These are phyloP conservation scores for Clarias platycephalus DNA, from an alignment of 2,797 vertebrate genomes.

Conservation along the genomic window DNA sequence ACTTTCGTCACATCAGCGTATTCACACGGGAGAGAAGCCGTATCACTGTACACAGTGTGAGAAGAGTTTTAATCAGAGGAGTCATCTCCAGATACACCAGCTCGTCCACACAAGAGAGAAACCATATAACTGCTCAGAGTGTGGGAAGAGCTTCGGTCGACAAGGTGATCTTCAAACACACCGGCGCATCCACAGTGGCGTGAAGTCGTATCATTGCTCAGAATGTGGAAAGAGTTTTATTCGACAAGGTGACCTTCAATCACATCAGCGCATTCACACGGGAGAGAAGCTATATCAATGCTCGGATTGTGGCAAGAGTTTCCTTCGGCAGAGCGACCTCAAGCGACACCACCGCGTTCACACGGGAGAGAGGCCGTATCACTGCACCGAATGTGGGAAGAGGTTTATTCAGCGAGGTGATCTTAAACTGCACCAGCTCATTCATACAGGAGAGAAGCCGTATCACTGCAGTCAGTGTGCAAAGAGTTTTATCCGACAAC, in stretches of 20 bases:
- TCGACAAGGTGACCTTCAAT: neutral
- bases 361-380: neutral
- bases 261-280: neutral
- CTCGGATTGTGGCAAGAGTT: neutral
- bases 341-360: neutral
- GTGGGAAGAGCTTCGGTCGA: neutral
- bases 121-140: neutral
- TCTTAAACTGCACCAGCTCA: neutral
- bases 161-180: neutral
- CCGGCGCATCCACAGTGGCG: neutral
- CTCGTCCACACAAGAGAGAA: neutral
- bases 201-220: neutral
- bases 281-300: neutral
- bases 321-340: neutral
- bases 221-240: neutral
- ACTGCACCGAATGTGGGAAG: neutral
- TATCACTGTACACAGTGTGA: neutral
- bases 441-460: neutral
- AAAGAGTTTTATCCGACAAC: neutral
- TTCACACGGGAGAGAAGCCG: neutral
- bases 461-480: neutral
- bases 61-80: neutral
- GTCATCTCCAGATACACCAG: neutral
- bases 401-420: neutral
- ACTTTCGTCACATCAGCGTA: neutral